These are phyloP conservation scores for Drosophila infuscata DNA, from an alignment of 2,888 invertebrate species.

Conservation along the genomic window DNA sequence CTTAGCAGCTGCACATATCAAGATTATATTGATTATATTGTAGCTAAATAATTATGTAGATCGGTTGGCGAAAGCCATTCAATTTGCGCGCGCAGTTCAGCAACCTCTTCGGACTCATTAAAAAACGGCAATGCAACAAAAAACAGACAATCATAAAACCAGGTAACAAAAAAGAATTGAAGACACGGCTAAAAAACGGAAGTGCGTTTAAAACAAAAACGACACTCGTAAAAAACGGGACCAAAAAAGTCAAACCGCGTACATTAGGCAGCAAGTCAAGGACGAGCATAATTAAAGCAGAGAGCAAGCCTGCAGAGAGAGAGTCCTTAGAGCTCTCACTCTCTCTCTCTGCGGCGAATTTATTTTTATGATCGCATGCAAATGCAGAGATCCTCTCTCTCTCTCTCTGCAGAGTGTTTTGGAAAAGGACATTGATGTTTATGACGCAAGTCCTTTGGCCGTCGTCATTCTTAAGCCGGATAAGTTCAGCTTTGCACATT, in stretches of 20 bases:
- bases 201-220: conserved; percentile 40
- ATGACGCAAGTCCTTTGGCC: conserved; percentile 66
- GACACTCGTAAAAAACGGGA: conserved; percentile 53
- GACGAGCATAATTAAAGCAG: conserved; percentile 23
- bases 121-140: conserved; percentile 47
- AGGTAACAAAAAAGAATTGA: conserved; percentile 35
- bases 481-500: conserved; percentile 77
- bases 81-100: conserved; percentile 39
- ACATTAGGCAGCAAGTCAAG: conserved; percentile 53
- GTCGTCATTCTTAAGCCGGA: conserved; percentile 75
- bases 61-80: conserved; percentile 21
- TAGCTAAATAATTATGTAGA: conserved; percentile 4
- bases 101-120: conserved; percentile 46
- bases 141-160: conserved; percentile 48
- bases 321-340: neutral
- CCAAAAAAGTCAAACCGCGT: conserved; percentile 78
- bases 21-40: neutral
- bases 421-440: conserved; percentile 52
- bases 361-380: conserved; percentile 42
- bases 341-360: conserved; percentile 63
- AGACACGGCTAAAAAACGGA: conserved; percentile 64
- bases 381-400: conserved; percentile 27
- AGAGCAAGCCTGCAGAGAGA: neutral
- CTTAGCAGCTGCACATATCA: conserved; percentile 25
- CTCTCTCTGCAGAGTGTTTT: conserved; percentile 18